Conservation (phyloP, 2,113 vertebrate species). For the Heterocephalus glaber region DNA sequence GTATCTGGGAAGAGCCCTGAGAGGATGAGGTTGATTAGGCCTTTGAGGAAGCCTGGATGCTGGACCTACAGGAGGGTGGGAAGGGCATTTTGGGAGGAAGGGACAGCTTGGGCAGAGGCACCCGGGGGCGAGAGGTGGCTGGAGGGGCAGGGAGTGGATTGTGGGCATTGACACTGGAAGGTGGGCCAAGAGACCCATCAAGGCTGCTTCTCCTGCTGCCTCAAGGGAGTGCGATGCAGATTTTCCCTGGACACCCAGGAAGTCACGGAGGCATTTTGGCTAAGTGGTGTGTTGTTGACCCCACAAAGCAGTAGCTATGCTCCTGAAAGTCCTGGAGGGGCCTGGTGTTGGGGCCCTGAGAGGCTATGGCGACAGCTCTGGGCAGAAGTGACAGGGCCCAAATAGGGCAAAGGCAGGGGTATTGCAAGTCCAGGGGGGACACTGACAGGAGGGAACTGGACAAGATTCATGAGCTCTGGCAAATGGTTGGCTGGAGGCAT, state of each 20-base stretch:
- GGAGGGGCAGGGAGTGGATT: neutral
- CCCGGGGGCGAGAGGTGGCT: rapidly evolving
- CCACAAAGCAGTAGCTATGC: neutral
- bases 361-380: neutral
- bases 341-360: neutral
- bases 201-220: neutral
- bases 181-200: neutral
- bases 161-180: neutral
- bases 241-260: neutral
- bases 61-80: neutral
- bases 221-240: rapidly evolving
- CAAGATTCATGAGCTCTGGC: constrained; percentile 50
- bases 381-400: neutral
- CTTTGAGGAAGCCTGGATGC: neutral
- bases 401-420: neutral
- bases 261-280: neutral
- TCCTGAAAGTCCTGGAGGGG: neutral
- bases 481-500: neutral
- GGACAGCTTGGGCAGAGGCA: neutral
- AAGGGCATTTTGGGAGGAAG: neutral
- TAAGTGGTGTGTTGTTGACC: neutral
- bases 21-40: neutral
- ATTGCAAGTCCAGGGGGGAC: neutral
- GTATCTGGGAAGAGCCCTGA: neutral
- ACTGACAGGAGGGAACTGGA: neutral